Evolutionary conservation across 2,113 vertebrate species (phyloP).

Genomic region (Antennarius striatus): DNA sequence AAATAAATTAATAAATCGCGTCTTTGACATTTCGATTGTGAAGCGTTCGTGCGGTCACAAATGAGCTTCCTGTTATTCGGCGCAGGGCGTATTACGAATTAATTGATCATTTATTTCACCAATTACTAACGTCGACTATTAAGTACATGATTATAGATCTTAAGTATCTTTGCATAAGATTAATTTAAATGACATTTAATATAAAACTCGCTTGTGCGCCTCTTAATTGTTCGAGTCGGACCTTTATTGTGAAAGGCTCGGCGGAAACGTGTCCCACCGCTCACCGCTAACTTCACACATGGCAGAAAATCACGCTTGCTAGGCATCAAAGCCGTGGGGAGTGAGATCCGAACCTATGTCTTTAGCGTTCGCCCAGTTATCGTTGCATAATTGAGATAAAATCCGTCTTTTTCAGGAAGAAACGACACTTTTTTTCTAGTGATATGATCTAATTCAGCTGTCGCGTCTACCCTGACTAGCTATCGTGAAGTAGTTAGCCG

Average conservation of each 20-base stretch:
- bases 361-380: not conserved
- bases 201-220: not conserved
- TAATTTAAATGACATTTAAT: too few relatives aligned
- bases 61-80: conserved; percentile 1
- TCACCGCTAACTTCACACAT: conserved; percentile 8
- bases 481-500: conserved; percentile 30
- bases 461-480: conserved; percentile 30
- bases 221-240: too few relatives aligned
- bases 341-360: not conserved
- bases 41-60: not conserved
- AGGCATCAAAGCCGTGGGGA: not conserved
- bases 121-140: too few relatives aligned
- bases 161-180: too few relatives aligned
- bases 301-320: conserved; percentile 8
- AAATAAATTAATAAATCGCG: not conserved
- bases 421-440: not conserved
- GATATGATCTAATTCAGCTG: not conserved
- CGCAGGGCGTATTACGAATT: too few relatives aligned
- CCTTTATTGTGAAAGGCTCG: conserved; percentile 47
- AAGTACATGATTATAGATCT: too few relatives aligned
- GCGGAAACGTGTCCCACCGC: conserved; percentile 13
- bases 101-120: too few relatives aligned
- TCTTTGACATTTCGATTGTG: conserved; percentile 1
- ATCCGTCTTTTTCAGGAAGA: not conserved
- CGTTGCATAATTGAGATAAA: not conserved